Conservation (phyloP, 2,113 vertebrate genomes). For the Carettochelys insculpta region DNA sequence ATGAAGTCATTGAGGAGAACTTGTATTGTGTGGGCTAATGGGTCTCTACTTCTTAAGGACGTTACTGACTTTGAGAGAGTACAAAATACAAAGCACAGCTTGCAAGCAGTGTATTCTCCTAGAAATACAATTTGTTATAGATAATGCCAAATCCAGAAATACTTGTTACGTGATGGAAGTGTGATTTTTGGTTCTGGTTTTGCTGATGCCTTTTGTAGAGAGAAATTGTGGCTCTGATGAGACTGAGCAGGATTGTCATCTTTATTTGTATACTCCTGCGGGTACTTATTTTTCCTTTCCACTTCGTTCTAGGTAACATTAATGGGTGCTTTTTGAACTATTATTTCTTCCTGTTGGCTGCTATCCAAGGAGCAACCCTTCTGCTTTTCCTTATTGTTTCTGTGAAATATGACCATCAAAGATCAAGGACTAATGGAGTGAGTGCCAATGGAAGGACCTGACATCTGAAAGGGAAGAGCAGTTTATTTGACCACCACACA, state of each 20-base stretch:
- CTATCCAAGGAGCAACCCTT: conserved; percentile 90
- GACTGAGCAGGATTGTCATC: not conserved
- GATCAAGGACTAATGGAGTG: not conserved
- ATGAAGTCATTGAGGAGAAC: not conserved
- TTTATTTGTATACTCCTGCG: not conserved
- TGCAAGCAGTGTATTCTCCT: not conserved
- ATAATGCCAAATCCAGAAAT: not conserved
- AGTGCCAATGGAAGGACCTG: conserved; percentile 61
- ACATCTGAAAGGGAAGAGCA: not conserved
- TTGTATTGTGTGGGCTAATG: not conserved
- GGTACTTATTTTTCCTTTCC: not conserved
- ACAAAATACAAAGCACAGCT: not conserved
- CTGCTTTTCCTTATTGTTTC: conserved; percentile 93
- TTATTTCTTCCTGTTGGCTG: conserved; percentile 96
- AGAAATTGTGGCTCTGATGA: not conserved
- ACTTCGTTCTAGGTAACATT: conserved; percentile 85
- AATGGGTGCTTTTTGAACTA: conserved; percentile 93
- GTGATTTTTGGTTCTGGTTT: not conserved
- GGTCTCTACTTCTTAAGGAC: not conserved
- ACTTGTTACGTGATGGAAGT: not conserved
- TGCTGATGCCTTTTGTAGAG: not conserved
- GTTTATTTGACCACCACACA: not conserved
- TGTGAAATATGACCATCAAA: conserved; percentile 89
- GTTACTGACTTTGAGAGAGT: not conserved
- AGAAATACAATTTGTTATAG: not conserved